Evolutionary conservation across 2,113 vertebrate species (phyloP).

Genomic region (Lipophrys pholis): DNA sequence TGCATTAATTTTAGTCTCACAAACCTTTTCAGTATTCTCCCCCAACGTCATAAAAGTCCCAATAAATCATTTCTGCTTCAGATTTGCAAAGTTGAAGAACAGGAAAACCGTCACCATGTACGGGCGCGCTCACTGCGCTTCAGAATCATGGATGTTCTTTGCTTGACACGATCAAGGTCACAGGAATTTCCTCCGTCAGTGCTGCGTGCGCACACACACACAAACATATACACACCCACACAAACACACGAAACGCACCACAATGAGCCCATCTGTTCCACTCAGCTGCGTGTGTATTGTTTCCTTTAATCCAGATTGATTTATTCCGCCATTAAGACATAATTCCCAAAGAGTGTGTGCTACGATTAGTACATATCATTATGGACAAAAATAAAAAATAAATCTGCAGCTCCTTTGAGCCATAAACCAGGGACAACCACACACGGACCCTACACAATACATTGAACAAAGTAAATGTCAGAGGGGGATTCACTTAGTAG

Average conservation of each 20-base stretch:
- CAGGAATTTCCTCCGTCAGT: slow-evolving; percentile 31
- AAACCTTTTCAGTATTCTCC: not conserved
- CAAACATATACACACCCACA: slow-evolving; percentile 14
- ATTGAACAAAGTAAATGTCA: slow-evolving; percentile 27
- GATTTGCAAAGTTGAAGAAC: not conserved
- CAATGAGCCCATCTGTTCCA: slow-evolving; percentile 72
- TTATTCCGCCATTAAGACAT: slow-evolving; percentile 48
- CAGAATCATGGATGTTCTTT: slow-evolving; percentile 29
- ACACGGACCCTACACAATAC: slow-evolving; percentile 1
- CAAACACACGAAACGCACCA: not conserved
- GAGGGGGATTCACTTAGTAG: slow-evolving; percentile 17
- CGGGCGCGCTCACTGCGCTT: not conserved
- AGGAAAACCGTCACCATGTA: slow-evolving; percentile 2
- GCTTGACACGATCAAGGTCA: slow-evolving; percentile 68
- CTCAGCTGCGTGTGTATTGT: slow-evolving; percentile 62
- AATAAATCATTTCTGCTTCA: not conserved
- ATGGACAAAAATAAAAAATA: not conserved
- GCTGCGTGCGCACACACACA: not conserved
- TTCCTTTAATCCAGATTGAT: slow-evolving; percentile 71
- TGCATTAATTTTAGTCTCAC: not conserved
- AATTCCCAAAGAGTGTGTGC: slow-evolving; percentile 57
- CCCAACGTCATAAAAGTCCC: not conserved
- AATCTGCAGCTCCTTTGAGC: not conserved
- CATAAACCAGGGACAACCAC: not conserved
- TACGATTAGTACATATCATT: slow-evolving; percentile 20